A percentile compares a stretch with the other conserved stretches of the same genome.
These are phyloP conservation scores for Muraenolepis orangiensis DNA, from an alignment of 2,797 vertebrate genomes.

Conservation along the genomic window DNA sequence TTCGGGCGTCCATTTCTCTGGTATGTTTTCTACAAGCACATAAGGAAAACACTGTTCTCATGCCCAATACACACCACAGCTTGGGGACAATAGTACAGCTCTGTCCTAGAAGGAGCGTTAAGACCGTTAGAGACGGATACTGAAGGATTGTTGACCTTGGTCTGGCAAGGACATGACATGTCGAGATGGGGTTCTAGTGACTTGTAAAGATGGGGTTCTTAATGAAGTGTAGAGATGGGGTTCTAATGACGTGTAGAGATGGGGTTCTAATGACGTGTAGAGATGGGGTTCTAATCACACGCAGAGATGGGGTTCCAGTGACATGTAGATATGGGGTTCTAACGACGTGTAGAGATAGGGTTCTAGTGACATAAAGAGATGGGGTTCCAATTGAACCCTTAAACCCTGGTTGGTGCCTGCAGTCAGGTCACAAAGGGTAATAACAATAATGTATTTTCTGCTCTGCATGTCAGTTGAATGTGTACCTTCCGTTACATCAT, in stretches of 20 bases:
- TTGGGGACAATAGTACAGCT: background rate
- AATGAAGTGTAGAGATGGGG: background rate
- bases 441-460: background rate
- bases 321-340: background rate
- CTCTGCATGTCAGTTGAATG: background rate
- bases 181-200: background rate
- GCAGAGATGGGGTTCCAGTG: no score
- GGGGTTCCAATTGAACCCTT: no score
- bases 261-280: background rate
- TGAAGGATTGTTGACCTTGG: background rate
- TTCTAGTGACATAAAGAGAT: background rate
- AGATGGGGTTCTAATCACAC: no score
- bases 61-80: background rate
- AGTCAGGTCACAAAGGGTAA: background rate
- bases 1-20: conserved; percentile 87
- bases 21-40: conserved; percentile 81
- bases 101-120: conserved; percentile 31
- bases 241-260: background rate
- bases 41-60: background rate
- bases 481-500: background rate
- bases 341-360: no score
- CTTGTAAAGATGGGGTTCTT: background rate
- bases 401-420: background rate
- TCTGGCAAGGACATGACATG: background rate
- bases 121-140: background rate